phyloP scores from a whole-genome alignment of 2,113 vertebrate species.

The Onychostruthus taczanowskii region DNA sequence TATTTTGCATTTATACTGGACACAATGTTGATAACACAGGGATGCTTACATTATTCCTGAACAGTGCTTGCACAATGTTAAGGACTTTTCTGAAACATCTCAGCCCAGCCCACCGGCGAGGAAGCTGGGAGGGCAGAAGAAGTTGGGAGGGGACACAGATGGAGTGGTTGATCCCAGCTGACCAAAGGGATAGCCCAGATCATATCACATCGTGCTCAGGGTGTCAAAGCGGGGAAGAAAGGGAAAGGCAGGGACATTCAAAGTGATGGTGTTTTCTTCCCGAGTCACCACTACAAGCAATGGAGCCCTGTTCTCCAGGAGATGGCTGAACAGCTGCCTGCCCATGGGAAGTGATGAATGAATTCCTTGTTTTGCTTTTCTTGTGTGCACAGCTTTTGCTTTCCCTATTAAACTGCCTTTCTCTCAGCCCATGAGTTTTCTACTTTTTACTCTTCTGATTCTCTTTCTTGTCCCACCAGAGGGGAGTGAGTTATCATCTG shows the following conservation, averaged over 20 bases:
- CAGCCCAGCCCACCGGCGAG: accelerated
- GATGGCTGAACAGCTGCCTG: neutral
- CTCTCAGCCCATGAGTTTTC: accelerated
- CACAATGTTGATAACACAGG: neutral
- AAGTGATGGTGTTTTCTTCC: neutral
- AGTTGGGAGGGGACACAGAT: neutral
- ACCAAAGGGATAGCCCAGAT: neutral
- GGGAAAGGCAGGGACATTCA: neutral
- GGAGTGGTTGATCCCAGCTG: neutral
- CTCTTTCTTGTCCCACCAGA: accelerated
- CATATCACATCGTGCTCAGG: neutral
- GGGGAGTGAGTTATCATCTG: accelerated
- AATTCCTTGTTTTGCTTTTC: neutral
- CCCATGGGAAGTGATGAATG: neutral
- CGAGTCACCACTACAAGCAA: neutral
- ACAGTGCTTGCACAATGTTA: neutral
- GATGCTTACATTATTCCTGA: neutral
- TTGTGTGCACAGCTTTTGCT: neutral
- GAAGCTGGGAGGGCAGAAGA: neutral
- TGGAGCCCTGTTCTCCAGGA: neutral
- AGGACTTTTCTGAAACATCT: neutral
- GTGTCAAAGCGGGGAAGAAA: neutral
- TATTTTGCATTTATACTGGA: neutral
- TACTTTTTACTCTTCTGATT: neutral
- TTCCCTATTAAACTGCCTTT: neutral